Conservation (phyloP, 2,797 vertebrate species). For the Erpetoichthys calabaricus region DNA sequence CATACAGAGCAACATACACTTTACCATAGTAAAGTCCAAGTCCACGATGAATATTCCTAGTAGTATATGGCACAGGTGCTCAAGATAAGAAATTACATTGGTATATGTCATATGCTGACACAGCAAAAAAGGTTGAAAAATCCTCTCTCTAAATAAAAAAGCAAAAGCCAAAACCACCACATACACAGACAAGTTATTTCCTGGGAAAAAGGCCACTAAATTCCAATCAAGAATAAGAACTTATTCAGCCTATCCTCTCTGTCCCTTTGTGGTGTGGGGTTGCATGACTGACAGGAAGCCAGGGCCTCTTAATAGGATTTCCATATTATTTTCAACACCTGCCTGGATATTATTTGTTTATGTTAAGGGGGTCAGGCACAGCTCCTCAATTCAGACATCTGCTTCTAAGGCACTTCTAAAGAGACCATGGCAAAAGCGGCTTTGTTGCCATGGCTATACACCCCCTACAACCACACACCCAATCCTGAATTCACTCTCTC, state of each 20-base stretch:
- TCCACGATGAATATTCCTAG: too few relatives aligned
- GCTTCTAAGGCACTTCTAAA: conserved; percentile 62
- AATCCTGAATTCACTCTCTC: conserved; percentile 38
- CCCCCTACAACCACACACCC: too few relatives aligned
- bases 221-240: conserved; percentile 46
- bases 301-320: conserved; percentile 64
- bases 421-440: conserved; percentile 62
- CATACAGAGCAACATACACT: too few relatives aligned
- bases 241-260: conserved; percentile 51
- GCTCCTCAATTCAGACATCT: conserved; percentile 67
- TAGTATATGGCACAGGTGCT: too few relatives aligned
- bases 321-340: conserved; percentile 72
- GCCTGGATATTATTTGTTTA: conserved; percentile 76
- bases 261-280: conserved; percentile 50
- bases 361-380: conserved; percentile 48
- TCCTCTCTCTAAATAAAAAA: too few relatives aligned
- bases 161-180: conserved; percentile 26
- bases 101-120: too few relatives aligned
- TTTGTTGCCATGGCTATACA: conserved; percentile 60
- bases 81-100: too few relatives aligned
- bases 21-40: too few relatives aligned
- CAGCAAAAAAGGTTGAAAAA: too few relatives aligned
- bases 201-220: conserved; percentile 55
- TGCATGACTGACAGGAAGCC: conserved; percentile 57
- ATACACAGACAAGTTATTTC: conserved; percentile 54